Conservation (phyloP, 2,888 invertebrate genomes). For the Parelbella ahira region DNA sequence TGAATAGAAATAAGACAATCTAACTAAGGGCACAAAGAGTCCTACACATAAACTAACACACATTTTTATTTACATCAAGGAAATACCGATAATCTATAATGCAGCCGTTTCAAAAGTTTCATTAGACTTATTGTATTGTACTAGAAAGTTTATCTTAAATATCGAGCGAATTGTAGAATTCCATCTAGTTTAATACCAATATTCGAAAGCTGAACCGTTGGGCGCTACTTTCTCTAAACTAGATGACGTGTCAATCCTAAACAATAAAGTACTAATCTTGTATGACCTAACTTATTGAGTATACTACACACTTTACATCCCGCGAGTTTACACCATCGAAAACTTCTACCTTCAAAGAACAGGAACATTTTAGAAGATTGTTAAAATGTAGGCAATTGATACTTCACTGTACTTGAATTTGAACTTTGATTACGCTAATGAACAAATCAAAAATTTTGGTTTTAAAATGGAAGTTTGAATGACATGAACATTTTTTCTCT, state of each 20-base stretch:
- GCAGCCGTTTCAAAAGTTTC: constrained; percentile 48
- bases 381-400: no score
- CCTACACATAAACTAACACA: constrained; percentile 63
- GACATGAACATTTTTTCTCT: no score
- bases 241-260: constrained; percentile 48
- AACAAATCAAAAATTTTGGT: no score
- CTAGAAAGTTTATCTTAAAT: constrained; percentile 54
- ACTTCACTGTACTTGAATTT: no score
- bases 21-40: constrained; percentile 42
- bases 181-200: constrained; percentile 63
- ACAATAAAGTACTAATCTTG: constrained; percentile 56
- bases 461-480: no score
- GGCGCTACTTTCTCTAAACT: constrained; percentile 62
- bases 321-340: constrained; percentile 15
- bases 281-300: constrained; percentile 59
- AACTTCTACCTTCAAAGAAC: no score
- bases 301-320: constrained; percentile 55
- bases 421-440: no score
- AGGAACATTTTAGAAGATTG: no score
- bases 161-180: constrained; percentile 60
- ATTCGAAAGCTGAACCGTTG: constrained; percentile 78
- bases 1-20: constrained; percentile 38
- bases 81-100: constrained; percentile 46
- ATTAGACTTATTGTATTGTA: constrained; percentile 48
- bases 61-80: constrained; percentile 66